Conservation (phyloP, 2,113 vertebrate species). For the Cyrtonyx montezumae region DNA sequence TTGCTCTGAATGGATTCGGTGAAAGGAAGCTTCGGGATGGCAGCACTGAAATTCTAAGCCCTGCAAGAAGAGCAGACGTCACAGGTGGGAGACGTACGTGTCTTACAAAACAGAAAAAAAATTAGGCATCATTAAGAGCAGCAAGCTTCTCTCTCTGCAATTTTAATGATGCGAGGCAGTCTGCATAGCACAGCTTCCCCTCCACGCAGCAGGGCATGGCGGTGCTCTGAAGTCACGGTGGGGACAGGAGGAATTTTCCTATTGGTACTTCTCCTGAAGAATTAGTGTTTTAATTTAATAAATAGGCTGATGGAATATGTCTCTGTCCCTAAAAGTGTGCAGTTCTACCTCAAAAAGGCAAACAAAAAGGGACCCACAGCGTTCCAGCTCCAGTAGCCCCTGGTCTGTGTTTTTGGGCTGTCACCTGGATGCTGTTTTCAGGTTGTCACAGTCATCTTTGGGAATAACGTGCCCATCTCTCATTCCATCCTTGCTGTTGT, state of each 20-base stretch:
- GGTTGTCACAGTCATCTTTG: background rate
- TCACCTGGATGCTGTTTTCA: background rate
- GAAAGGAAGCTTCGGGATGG: background rate
- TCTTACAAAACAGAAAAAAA: background rate
- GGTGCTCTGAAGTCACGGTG: rapidly evolving
- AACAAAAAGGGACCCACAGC: rapidly evolving
- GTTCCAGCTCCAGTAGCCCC: background rate
- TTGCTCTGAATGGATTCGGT: background rate
- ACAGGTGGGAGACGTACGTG: background rate
- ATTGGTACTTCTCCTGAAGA: rapidly evolving
- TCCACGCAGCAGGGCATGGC: background rate
- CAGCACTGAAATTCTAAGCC: background rate
- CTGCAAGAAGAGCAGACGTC: background rate
- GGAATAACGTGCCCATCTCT: background rate
- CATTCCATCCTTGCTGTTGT: background rate
- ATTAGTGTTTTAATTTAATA: background rate
- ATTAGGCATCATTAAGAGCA: rapidly evolving
- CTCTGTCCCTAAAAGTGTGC: background rate
- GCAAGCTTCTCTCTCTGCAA: background rate
- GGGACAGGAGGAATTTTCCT: background rate
- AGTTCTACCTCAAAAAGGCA: background rate
- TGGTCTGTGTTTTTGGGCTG: background rate
- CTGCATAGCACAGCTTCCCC: background rate
- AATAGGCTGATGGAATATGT: background rate
- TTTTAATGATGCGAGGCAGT: background rate